phyloP scores from a whole-genome alignment of 2,888 invertebrate genomes.

The Eudasyphora cyanicolor region DNA sequence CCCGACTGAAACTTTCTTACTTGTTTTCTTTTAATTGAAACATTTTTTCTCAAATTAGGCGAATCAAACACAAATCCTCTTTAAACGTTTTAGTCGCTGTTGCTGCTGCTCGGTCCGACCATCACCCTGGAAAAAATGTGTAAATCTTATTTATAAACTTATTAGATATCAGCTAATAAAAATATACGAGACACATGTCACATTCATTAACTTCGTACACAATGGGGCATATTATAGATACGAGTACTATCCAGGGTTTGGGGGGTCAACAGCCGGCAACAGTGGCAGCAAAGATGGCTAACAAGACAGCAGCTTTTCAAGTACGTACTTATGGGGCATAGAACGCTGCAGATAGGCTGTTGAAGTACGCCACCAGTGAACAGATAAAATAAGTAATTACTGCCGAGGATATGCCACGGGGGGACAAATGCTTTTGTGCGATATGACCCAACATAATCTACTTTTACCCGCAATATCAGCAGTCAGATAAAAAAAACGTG shows the following conservation, averaged over 20 bases:
- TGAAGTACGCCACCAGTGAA: not conserved
- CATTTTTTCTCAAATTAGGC: not conserved
- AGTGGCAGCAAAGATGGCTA: not conserved
- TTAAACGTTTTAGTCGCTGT: not conserved
- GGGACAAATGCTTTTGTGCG: not conserved
- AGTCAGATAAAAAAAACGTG: too few species aligned
- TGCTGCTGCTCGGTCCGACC: not conserved
- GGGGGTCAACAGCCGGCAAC: not conserved
- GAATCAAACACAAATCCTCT: not conserved
- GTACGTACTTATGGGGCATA: not conserved
- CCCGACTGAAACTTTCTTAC: too few species aligned
- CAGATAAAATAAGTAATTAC: not conserved
- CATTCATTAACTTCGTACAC: constrained; percentile 12
- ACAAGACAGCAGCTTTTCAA: not conserved
- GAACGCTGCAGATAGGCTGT: not conserved
- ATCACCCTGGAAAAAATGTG: not conserved
- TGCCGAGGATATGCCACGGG: not conserved
- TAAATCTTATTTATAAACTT: constrained; percentile 20
- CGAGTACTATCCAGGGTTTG: too few species aligned
- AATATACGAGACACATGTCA: constrained; percentile 16
- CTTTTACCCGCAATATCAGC: not conserved
- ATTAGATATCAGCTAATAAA: constrained; percentile 8
- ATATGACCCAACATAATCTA: constrained; percentile 9
- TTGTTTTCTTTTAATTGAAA: not conserved
- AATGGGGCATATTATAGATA: not conserved